Evolutionary conservation across 1,140 invertebrate genomes (phyloP), one percentile per base, ranked within the genome.

Genomic region (Eriocheir sinensis): DNA sequence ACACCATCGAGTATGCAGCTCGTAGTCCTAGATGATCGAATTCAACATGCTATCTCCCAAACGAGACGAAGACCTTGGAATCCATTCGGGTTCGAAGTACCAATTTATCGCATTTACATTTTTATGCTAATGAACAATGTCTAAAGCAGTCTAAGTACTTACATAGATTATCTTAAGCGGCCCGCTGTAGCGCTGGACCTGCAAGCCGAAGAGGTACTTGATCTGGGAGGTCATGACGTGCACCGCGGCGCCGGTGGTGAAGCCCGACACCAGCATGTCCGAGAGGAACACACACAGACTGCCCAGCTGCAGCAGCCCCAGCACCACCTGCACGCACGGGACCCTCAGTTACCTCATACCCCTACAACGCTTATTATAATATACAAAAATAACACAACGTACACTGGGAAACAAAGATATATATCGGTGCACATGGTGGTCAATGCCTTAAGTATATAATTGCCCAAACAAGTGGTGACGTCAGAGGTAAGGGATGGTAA

Each of bases 181-280:
- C 17, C 98, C 98, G 86, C 97, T 97, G 90, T 97, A 97, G 40
- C 97, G 97, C 0, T 96, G 96, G 30, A 98, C 96, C 6, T 96
- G 97, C 0, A 99, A 96, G 2, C 99, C 99, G 91, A 99, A 97
- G 0, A 99, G 97, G 96, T 99, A 98, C 96, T 98, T 99, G 0
- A 99, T 97, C 97, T 99, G 99, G 8, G 98, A 99, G 0, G 98
- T 98, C n/a, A 99, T 97, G 12, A 99, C 99, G 96, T 99, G 98
- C 91, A 99, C 97, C 0, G 99, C 98, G 4, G 99, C 98, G 3
- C 98, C 99, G 0, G 98, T 99, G 2, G 98, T 99, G 96, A 99
- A 99, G 0, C 98, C 98, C 96, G 98, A 98, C 0, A 99, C 98
- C 95, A 99, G 97, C 0, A 98, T 98, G 96, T 99, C 99, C 0